Conservation (phyloP, 1,140 invertebrate genomes). For the Frieseomelitta varia region DNA sequence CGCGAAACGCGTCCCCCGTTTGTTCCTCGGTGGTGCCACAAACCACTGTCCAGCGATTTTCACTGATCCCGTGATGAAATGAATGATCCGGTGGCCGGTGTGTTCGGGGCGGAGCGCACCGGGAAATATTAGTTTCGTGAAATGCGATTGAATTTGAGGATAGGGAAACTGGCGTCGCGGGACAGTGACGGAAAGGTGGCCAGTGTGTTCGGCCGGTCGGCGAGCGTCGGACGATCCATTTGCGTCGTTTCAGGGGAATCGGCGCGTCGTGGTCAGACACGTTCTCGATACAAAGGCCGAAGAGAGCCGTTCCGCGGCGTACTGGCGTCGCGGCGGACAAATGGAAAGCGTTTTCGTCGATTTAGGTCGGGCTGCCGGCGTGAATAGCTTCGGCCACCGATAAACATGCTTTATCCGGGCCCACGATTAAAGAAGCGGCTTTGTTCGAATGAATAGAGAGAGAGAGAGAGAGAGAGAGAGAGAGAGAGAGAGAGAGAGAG, state of each 20-base stretch:
- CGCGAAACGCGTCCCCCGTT: neutral
- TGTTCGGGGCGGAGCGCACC: neutral
- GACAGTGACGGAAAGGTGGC: neutral
- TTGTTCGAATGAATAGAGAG: constrained; percentile 18
- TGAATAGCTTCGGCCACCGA: constrained; percentile 14
- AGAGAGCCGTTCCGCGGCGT: neutral
- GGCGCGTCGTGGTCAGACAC: neutral
- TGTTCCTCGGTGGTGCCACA: neutral
- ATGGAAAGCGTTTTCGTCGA: constrained; percentile 42
- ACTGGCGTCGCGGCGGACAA: constrained; percentile 1
- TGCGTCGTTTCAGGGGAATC: neutral
- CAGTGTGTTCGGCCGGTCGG: neutral
- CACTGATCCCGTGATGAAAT: neutral
- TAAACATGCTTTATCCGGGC: constrained; percentile 33
- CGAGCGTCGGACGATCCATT: neutral
- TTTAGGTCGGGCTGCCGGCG: constrained; percentile 24
- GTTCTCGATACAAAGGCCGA: constrained; percentile 12
- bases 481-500: too few species aligned
- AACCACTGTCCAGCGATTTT: neutral
- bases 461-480: too few species aligned
- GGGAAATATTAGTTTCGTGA: constrained; percentile 3
- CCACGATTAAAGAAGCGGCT: constrained; percentile 41
- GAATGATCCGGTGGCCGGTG: too few species aligned
- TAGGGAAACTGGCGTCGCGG: neutral
- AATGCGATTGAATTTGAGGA: constrained; percentile 2